Evolutionary conservation across 2,797 vertebrate genomes (phyloP).

Genomic region (Novumbra hubbsi): DNA sequence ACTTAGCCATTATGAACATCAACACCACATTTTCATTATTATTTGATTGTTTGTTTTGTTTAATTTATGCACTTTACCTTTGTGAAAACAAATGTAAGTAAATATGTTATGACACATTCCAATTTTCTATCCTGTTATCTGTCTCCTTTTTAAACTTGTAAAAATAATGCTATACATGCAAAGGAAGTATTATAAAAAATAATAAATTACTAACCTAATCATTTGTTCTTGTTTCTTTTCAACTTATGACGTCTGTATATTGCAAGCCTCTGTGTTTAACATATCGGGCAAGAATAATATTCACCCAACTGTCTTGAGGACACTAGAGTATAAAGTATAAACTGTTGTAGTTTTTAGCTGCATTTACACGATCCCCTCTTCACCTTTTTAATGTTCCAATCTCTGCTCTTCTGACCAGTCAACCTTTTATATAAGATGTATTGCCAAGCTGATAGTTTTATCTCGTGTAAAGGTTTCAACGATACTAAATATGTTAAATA

Average conservation of each 20-base stretch:
- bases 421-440: too few relatives aligned
- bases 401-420: too few relatives aligned
- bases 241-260: neutral
- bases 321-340: neutral
- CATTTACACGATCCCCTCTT: too few relatives aligned
- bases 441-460: too few relatives aligned
- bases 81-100: neutral
- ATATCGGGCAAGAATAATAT: neutral
- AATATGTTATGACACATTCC: neutral
- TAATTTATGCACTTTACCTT: neutral
- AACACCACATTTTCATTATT: neutral
- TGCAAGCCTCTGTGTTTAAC: neutral
- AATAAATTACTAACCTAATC: neutral
- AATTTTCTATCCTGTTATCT: too few relatives aligned
- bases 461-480: too few relatives aligned
- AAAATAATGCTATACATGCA: too few relatives aligned
- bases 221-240: neutral
- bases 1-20: neutral
- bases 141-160: too few relatives aligned
- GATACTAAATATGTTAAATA: too few relatives aligned
- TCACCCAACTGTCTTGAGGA: neutral
- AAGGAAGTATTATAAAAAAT: neutral
- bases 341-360: neutral
- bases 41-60: neutral
- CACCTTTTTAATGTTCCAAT: too few relatives aligned